Evolutionary conservation across 2,113 vertebrate species (phyloP), one percentile per base, ranked within the genome.

Genomic region (Clarias macrocephalus): DNA sequence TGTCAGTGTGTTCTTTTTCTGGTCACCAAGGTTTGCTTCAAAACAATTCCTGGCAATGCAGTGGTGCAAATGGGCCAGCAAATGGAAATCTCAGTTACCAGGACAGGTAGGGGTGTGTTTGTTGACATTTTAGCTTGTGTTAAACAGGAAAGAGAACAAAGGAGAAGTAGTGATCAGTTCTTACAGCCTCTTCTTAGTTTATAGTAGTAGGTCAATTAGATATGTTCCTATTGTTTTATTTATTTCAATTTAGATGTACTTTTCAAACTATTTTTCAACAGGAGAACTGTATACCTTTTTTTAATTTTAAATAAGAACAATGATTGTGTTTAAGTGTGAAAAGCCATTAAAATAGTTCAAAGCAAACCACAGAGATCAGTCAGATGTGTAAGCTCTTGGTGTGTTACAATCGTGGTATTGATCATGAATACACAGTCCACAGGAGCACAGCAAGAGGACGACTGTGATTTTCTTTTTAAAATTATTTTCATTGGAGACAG

Each of bases 401-500:
- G 62, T 60, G 42, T 33, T 60, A 63, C 30, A 3, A n/a, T 75
- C 15, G 63, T 3, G 68, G 70, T 85, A 30, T 70, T 87, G 30
- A 79, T 80, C 72, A 65, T 92, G 88, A 91, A 89, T 89, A 97
- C 97, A 96, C 96, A 96, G 88, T 95, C 96, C 91, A 85, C 95
- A 70, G 86, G 86, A 15, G 89, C 91, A 0, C 91, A 93, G 59
- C 89, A 88, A 0, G 97, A 99, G 6, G 97, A 99, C 52, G 92
- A 95, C 66, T 97, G 96, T 65, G 97, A 99, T 91, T 99, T 96
- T 89, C 94, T 99, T 52, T 99, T 99, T 92, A 99, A 99, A 93
- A 97, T 99, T 88, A 97, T 99, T 92, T 95, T 99, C 89, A 96
- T 99, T 4, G 98, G 98, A 3, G 98, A 99, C 89, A 97, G 98